Evolutionary conservation across 2,888 invertebrate species (phyloP), one percentile per base, ranked within the genome.

Genomic region (Pterostichus niger): DNA sequence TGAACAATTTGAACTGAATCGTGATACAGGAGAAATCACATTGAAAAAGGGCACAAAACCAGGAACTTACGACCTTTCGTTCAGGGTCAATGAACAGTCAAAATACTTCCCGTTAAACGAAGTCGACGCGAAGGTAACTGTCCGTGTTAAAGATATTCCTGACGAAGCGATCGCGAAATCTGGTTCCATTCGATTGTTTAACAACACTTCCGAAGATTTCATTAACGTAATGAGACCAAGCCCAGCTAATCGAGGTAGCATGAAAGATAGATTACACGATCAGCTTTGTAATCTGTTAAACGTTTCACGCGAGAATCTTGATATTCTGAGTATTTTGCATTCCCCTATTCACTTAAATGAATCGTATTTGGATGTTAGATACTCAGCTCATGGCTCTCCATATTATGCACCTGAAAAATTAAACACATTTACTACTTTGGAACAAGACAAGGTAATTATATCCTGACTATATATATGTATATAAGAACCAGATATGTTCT

Each of bases 381-480:
- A 96, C 88, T 96, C 98, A 0, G 98, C 97, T 0, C 98, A 98
- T 88, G 97, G 97, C 0, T 98, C 98, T 0, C 98, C 98, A 0
- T 98, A 98, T 89, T 98, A 97, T 88, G 93, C 95, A 0, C 93
- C 98, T 0, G 97, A 97, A 89, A 96, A 95, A 88, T 91, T 99
- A 7, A 97, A 99, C 87, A 96, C 96, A 6, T 94, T 96, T 88
- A 92, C 96, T n/a, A 93, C 94, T 6, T 93, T 93, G 83, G 92
- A 95, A 87, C 93, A 95, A 85, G 92, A 93, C 56, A 92, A 94
- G 89, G 93, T 94, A 89, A 71, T 56, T 46, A 68, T 44, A n/a
- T 40, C 24, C 31, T 24, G n/a, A 40, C 10, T 61, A 24, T 3
- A 73, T 52, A 82, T 75, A 40, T 84, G 31, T 85, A 40, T 5